These are phyloP conservation scores for Capitella teleta DNA, from an alignment of 1,140 invertebrate genomes.

Conservation along the genomic window DNA sequence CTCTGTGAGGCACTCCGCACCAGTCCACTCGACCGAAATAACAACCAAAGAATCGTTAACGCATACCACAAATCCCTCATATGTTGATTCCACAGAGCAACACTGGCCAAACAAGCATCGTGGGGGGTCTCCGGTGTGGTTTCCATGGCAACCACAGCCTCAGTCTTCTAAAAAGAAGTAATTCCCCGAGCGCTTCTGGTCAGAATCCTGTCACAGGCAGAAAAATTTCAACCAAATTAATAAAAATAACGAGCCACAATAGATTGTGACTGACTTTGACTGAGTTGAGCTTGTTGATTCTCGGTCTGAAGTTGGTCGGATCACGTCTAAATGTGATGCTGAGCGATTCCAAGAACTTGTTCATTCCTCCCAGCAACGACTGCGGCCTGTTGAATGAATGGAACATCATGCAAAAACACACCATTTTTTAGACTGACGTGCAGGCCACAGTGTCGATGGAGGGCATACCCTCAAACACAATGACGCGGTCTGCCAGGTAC, in stretches of 20 bases:
- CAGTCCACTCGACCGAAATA: no score
- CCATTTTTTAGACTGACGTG: conserved; percentile 41
- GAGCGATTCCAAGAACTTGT: conserved; percentile 88
- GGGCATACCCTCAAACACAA: conserved; percentile 92
- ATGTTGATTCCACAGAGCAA: no score
- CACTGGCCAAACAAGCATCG: no score
- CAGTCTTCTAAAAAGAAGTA: conserved; percentile 98
- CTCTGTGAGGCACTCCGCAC: no score
- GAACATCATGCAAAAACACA: not conserved
- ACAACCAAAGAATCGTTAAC: no score
- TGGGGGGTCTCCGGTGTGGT: no score
- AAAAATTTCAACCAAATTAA: conserved; percentile 7
- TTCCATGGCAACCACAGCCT: conserved; percentile 12
- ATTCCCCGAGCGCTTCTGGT: conserved; percentile 93
- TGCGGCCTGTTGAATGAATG: conserved; percentile 55
- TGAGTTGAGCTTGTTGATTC: conserved; percentile 94
- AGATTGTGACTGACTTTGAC: conserved; percentile 61
- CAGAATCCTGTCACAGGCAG: conserved; percentile 62
- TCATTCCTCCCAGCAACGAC: conserved; percentile 93
- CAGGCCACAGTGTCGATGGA: conserved; percentile 80
- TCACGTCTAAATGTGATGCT: conserved; percentile 97
- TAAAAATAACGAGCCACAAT: not conserved
- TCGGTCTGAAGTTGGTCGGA: conserved; percentile 94
- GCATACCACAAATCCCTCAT: no score
- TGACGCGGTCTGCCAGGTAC: conserved; percentile 95